Evolutionary conservation across 2,888 invertebrate genomes (phyloP).

Genomic region (Sclerodermus sp.): DNA sequence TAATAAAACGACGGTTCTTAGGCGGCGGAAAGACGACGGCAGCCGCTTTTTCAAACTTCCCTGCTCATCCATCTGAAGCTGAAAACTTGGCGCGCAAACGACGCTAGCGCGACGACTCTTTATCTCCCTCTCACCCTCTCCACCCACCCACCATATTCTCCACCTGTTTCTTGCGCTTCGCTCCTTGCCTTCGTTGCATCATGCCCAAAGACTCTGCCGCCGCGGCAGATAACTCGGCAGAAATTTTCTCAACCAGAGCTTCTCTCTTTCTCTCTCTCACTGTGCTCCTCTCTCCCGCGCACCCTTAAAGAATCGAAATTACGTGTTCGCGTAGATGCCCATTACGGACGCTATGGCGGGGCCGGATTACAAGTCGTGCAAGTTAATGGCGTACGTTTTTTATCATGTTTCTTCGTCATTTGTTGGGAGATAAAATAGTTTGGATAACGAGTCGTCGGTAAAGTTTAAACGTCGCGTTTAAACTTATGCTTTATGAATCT

Average conservation of each 20-base stretch:
- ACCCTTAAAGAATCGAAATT: no score
- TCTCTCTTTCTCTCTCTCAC: neutral
- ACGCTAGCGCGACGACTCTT: slow-evolving; percentile 23
- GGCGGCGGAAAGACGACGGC: slow-evolving; percentile 38
- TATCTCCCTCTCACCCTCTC: slow-evolving; percentile 9
- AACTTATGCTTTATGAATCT: no score
- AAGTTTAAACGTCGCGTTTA: no score
- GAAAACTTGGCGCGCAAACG: slow-evolving; percentile 37
- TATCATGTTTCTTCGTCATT: no score
- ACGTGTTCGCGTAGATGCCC: no score
- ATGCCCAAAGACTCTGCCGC: no score
- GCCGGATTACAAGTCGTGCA: no score
- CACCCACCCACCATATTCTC: neutral
- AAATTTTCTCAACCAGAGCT: neutral
- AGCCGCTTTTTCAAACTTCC: slow-evolving; percentile 47
- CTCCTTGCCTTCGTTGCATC: slow-evolving; percentile 1
- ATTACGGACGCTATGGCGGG: no score
- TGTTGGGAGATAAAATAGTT: no score
- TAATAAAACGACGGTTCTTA: slow-evolving; percentile 50
- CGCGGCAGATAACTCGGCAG: neutral
- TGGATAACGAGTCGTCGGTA: no score
- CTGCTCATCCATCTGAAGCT: slow-evolving; percentile 37
- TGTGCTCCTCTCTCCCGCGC: no score
- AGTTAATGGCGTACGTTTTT: no score
- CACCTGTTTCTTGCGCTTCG: slow-evolving; percentile 3